Base-by-base conservation (phyloP, 2,888 invertebrate genomes). In the Hyppa rectilinea region DNA sequence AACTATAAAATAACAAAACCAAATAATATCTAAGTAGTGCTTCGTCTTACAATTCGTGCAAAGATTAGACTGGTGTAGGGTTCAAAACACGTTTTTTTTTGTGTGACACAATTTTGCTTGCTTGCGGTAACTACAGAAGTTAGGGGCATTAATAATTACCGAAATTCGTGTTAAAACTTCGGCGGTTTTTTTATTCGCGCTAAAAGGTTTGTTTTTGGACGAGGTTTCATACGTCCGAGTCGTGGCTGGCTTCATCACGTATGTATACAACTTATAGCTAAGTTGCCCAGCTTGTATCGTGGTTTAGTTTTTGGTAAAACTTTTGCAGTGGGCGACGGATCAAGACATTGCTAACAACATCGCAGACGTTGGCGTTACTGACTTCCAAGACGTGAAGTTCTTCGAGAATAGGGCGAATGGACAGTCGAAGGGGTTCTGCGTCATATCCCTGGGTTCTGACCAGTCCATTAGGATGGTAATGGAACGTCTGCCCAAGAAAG, bases 331-430 rank as follows among this genome's bases (percentile, higher is more conserved):
- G 99, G 99, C 99, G 66, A 99, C 99, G 79, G 99, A 99, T 96
- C 98, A 98, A 95, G 99, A 99, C 91, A 98, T 99, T 82, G 97
- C 98, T 62, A 98, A 99, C 95, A 98, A 98, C n/a, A 97, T 99
- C 75, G 97, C 97, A 64, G 97, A 98, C 83, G 96, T 98, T 85
- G 99, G 99, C 59, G 98, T 99, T 9, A 97, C 96, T 68, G 99
- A 99, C 95, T 98, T 99, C 89, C 97, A 99, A 88, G 99, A 99
- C 92, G 99, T 99, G 47, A 99, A 99, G 95, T 99, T 99, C 96
- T 99, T 99, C 96, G 99, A 99, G 95, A 99, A 99, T 96, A 97
- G 99, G 88, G 98, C 99, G 45, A 99, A 99, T 96, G 99, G 99
- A 36, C 99, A 99, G 94, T 99, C 99, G 0, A 99, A 99, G 96